Evolutionary conservation across 1,140 invertebrate genomes (phyloP), one percentile per base, ranked within the genome.

Genomic region (Glossosoma conforme): DNA sequence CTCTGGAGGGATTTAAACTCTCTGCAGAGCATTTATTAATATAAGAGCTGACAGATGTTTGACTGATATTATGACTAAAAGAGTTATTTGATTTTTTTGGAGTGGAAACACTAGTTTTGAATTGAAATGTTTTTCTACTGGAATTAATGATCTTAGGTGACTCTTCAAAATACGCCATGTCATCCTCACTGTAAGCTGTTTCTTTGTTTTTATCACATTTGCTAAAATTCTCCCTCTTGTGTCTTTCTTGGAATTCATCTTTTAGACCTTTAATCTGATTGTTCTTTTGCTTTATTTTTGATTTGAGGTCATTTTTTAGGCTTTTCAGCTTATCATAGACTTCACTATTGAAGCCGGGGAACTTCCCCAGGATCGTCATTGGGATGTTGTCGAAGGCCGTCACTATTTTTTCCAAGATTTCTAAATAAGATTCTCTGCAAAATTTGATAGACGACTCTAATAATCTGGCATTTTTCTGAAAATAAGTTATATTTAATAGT

Each of bases 301-400:
- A 33, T 14, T 48, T 47, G n/a, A 59, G 32, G 15, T 47, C 37
- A 30, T 52, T 40, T 10, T 45, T 21, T 32, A 69, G 60, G 32
- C 60, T 56, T 60, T 68, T 70, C 18, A 72, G 60, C 62, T 66
- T 68, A 2, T 58, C 56, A 48, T 70, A 73, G 35, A 61, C 65
- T 18, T 49, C 59, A 44, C 59, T 63, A 33, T 70, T 61, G 54
- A 68, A 74, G 4, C 69, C 69, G 22, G 67, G 68, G 35, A 72
- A 66, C 52, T 66, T 67, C 25, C 67, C 62, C 60, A 67, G 67
- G 2, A 71, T 64, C 50, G 56, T 62, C 35, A 67, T 63, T 24
- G 70, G 70, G 56, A 74, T 68, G 65, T 60, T 68, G 48, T 70
- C 66, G 60, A 73, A 73, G 13, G 66, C 65, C 38, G 65, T 57